phyloP scores from a whole-genome alignment of 2,888 invertebrate genomes.

The Eupithecia inturbata region DNA sequence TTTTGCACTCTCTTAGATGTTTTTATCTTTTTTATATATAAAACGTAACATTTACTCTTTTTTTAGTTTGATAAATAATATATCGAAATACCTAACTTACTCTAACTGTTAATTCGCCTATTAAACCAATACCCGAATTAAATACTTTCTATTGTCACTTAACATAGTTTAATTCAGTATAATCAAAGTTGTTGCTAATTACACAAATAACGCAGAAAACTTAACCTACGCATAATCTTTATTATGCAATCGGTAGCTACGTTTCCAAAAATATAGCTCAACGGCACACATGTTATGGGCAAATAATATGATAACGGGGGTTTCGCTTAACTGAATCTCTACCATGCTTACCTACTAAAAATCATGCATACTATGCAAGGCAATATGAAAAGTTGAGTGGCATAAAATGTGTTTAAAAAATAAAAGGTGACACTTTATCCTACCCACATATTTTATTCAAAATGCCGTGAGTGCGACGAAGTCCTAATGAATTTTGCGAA shows the following conservation, averaged over 20 bases:
- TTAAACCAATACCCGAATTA: no score
- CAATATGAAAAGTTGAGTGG: slow-evolving; percentile 68
- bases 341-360: neutral
- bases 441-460: slow-evolving; percentile 77
- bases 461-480: slow-evolving; percentile 63
- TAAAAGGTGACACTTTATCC: slow-evolving; percentile 76
- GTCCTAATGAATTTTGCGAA: slow-evolving; percentile 73
- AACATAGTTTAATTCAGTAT: no score
- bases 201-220: no score
- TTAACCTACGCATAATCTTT: no score
- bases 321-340: neutral
- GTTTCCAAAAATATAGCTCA: no score
- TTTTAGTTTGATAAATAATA: neutral
- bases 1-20: slow-evolving; percentile 43
- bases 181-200: no score
- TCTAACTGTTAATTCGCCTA: neutral
- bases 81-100: neutral
- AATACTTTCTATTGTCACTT: no score
- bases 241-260: no score
- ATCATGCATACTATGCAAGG: slow-evolving; percentile 46
- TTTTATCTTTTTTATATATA: neutral
- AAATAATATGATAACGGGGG: neutral
- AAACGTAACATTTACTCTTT: neutral
- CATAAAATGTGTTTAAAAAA: slow-evolving; percentile 79
- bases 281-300: neutral